Base-by-base conservation (phyloP, 2,113 vertebrate species). In the Leptobrachium leishanense region DNA sequence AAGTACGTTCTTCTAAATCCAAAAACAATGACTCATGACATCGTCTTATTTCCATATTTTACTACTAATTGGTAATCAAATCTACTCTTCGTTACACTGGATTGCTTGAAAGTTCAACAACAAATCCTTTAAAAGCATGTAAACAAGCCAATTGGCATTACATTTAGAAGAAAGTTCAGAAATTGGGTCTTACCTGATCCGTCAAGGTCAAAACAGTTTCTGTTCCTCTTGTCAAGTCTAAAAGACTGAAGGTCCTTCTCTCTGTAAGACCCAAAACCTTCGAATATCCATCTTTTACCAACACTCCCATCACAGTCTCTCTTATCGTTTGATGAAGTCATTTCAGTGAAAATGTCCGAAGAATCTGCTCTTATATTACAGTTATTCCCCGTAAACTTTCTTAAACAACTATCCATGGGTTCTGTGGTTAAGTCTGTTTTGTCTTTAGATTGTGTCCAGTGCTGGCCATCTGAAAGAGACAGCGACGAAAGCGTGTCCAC, bases 191-290 rank as follows among this genome's bases (percentile, higher is more conserved):
- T 94, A 99, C 97, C 96, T 90, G 94, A 90, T 57, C 92, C 69
- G 66, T 92, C 89, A 85, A 92, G 89, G 83, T 95, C 89, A 0
- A 91, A 96, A 79, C 86, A 76, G 88, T 83, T 92, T 88, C 91
- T 95, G 81, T 93, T 93, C 75, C 92, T 96, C 83, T 92, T 90
- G 77, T 88, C 92, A 77, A 91, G 90, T 86, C 94, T 95, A 89
- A 99, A 97, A 75, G 94, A 90, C 82, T 95, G 94, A 84, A 96
- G 86, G 90, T 96, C 95, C 86, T 95, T 95, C 85, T 96, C 96
- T 90, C 91, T 92, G 88, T 94, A 95, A 1, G 93, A 90, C 84
- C 95, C 95, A 90, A 98, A 98, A 71, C 95, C 94, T 85, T 95
- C 89, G 69, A 95, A 93, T 81, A 91, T 94, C 87, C 94, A 91